These are phyloP conservation scores for Cynocephalus volans DNA, from an alignment of 2,113 vertebrate genomes.

Conservation along the genomic window DNA sequence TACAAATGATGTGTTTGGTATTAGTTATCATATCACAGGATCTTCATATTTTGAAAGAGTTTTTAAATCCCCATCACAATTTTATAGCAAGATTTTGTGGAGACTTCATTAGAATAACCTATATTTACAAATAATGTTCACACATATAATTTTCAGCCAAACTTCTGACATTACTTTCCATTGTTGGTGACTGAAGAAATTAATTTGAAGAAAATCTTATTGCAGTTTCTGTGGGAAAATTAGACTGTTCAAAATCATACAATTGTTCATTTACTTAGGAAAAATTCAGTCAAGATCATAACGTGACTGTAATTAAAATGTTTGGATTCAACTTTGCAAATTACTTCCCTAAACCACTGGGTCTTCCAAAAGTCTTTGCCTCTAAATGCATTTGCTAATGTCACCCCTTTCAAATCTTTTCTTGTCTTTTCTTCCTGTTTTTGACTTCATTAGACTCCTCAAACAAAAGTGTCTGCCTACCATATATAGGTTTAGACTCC, in stretches of 20 bases:
- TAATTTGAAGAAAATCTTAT: neutral
- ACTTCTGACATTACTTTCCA: neutral
- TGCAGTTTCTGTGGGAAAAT: neutral
- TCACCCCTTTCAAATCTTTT: neutral
- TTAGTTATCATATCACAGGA: neutral
- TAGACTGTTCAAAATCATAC: neutral
- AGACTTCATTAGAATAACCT: neutral
- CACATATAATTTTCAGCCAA: neutral
- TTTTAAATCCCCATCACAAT: neutral
- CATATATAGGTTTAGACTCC: neutral
- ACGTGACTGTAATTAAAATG: neutral
- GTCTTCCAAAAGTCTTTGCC: neutral
- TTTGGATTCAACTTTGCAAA: neutral
- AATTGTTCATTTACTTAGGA: neutral
- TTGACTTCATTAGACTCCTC: neutral
- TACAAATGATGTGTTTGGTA: neutral
- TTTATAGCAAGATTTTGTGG: neutral
- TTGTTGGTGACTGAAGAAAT: neutral
- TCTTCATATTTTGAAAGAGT: neutral
- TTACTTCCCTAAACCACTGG: neutral
- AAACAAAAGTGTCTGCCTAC: neutral
- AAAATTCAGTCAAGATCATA: neutral
- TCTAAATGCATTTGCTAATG: neutral
- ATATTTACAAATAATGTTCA: neutral
- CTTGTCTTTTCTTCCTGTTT: neutral